These are phyloP conservation scores for Camelus bactrianus DNA, from an alignment of 2,113 vertebrate genomes.

Conservation along the genomic window DNA sequence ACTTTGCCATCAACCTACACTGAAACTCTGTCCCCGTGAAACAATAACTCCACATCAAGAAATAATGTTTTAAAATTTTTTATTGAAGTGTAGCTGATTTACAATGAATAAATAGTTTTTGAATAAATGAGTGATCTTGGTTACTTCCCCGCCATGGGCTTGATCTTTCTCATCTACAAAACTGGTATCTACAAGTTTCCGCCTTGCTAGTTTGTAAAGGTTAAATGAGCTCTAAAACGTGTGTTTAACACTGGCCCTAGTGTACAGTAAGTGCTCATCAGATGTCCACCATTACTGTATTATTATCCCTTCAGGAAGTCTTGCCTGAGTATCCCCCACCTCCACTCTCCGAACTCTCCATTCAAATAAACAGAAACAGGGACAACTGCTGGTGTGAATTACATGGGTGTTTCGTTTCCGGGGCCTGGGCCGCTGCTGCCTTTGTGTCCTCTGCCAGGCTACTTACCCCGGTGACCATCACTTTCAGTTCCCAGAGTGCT, in stretches of 20 bases:
- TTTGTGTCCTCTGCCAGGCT: neutral
- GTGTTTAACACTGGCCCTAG: neutral
- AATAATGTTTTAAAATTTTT: neutral
- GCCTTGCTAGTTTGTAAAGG: neutral
- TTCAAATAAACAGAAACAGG: neutral
- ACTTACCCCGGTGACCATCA: neutral
- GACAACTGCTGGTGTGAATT: neutral
- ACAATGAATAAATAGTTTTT: neutral
- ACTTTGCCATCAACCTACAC: neutral
- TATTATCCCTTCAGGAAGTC: neutral
- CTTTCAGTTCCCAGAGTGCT: no score
- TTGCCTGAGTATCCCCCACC: neutral
- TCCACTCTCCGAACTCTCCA: neutral
- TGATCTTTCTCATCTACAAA: neutral
- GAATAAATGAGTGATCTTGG: neutral
- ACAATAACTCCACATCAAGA: neutral
- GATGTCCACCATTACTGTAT: neutral
- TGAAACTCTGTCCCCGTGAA: neutral
- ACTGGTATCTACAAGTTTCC: accelerated
- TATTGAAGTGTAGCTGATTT: no score
- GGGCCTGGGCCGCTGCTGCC: neutral
- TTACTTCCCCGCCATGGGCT: neutral
- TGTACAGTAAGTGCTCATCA: neutral
- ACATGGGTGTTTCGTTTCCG: neutral
- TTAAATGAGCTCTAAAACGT: accelerated